Percentiles rank a stretch among this genome's conserved stretches.
These are phyloP conservation scores for Oryzias woworae DNA, from an alignment of 2,113 vertebrate genomes.

Conservation along the genomic window DNA sequence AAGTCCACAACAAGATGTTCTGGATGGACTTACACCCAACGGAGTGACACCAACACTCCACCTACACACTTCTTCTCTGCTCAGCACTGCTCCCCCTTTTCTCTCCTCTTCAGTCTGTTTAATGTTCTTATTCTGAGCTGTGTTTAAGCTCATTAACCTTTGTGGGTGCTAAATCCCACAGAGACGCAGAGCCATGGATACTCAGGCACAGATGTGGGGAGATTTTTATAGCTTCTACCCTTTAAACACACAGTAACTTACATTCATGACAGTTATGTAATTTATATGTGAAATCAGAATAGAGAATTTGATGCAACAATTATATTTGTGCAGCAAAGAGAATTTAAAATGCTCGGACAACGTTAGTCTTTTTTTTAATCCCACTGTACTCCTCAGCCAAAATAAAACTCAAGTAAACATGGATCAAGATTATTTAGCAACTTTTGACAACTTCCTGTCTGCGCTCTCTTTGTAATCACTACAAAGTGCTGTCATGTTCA, in stretches of 20 bases:
- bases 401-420: no score
- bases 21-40: neutral
- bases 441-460: no score
- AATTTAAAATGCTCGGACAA: no score
- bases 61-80: slow-evolving; percentile 24
- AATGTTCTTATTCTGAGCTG: slow-evolving; percentile 88
- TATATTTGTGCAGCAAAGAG: no score
- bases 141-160: slow-evolving; percentile 91
- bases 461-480: no score
- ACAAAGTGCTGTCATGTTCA: no score
- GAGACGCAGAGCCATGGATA: slow-evolving; percentile 63
- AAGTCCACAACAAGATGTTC: neutral
- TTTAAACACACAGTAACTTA: slow-evolving; percentile 30
- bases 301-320: no score
- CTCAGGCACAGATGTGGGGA: slow-evolving; percentile 32
- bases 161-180: slow-evolving; percentile 75
- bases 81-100: slow-evolving; percentile 23
- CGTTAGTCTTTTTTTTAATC: no score
- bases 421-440: no score
- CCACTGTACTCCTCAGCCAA: no score
- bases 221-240: slow-evolving; percentile 24
- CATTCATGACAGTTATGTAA: slow-evolving; percentile 26
- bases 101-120: slow-evolving; percentile 67
- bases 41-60: slow-evolving; percentile 27
- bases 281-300: slow-evolving; percentile 1